Conservation (phyloP, 2,888 invertebrate species). For the Phalera bucephala region DNA sequence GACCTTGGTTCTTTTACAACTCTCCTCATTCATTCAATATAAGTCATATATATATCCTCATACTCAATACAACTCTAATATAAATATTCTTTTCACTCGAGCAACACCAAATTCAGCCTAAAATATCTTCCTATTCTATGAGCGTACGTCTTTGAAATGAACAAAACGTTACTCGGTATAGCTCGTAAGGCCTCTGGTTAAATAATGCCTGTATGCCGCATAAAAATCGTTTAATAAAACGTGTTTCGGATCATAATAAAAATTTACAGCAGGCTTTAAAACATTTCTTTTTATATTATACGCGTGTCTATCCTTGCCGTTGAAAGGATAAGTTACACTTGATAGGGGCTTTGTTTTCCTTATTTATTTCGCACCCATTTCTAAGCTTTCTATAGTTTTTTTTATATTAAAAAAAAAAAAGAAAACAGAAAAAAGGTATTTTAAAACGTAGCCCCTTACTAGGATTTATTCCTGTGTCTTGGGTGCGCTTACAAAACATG, state of each 20-base stretch:
- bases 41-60: too few species aligned
- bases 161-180: slow-evolving; percentile 28
- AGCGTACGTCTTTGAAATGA: slow-evolving; percentile 36
- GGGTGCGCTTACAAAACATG: too few species aligned
- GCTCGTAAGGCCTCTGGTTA: slow-evolving; percentile 24
- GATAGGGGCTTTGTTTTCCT: background rate
- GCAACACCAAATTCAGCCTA: slow-evolving; percentile 26
- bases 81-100: slow-evolving; percentile 7
- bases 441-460: too few species aligned
- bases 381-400: too few species aligned
- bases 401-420: too few species aligned
- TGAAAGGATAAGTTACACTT: background rate
- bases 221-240: slow-evolving; percentile 38
- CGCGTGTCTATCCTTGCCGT: background rate
- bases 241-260: slow-evolving; percentile 36
- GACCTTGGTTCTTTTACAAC: too few species aligned
- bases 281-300: slow-evolving; percentile 3
- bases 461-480: too few species aligned
- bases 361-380: too few species aligned
- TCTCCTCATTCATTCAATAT: too few species aligned
- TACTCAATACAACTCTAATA: background rate
- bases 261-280: slow-evolving; percentile 14
- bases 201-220: slow-evolving; percentile 29
- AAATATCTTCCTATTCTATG: slow-evolving; percentile 36
- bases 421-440: too few species aligned